Base-by-base conservation (phyloP, 1,140 invertebrate genomes). In the Cotesia chilonis region DNA sequence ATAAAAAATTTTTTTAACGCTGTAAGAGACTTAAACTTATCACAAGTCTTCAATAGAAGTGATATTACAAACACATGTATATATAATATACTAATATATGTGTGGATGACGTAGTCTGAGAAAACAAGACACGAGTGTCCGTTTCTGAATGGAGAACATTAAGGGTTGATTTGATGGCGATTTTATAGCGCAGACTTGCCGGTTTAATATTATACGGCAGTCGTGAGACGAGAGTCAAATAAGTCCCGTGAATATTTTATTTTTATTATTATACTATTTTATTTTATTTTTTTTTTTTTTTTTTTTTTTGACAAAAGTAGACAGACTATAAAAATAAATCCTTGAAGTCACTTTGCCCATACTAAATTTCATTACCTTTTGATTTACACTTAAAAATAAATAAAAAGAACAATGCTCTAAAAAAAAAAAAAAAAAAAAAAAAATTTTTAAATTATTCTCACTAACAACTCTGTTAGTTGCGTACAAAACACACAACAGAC, bases 91-190 rank as follows among this genome's bases (percentile, higher is more conserved):
- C 9, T 7, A 4, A 2, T 1, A 41, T 41, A 41, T 41, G 9
- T 41, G 9, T 41, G 9, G 5, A 59, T 59, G 7, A 17, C 7
- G 17, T 59, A 20, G n/a, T 7, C 6, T 20, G 20, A 59, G 20
- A 59, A 17, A 59, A 20, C 20, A 59, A 20, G 20, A n/a, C 3
- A 55, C 54, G 9, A 59, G 14, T 6, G 14, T 28, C 9, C 57
- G 36, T 59, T 47, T 47, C 57, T 59, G 57, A 59, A 59, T 59
- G 20, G 28, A 20, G 37, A 38, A 59, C 55, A 69, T 69, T 28
- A 60, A 69, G 67, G 55, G 67, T 59, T 69, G 67, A 69, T 69
- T 69, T 69, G 37, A 69, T 59, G 67, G 55, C 60, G 55, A 69
- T 69, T 69, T 69, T 69, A 69, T 69, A 57, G 35, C 36, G 17